Percentiles rank a stretch among this genome's conserved stretches.
Evolutionary conservation across 2,888 invertebrate species (phyloP).

Genomic region (Philereme transversata): DNA sequence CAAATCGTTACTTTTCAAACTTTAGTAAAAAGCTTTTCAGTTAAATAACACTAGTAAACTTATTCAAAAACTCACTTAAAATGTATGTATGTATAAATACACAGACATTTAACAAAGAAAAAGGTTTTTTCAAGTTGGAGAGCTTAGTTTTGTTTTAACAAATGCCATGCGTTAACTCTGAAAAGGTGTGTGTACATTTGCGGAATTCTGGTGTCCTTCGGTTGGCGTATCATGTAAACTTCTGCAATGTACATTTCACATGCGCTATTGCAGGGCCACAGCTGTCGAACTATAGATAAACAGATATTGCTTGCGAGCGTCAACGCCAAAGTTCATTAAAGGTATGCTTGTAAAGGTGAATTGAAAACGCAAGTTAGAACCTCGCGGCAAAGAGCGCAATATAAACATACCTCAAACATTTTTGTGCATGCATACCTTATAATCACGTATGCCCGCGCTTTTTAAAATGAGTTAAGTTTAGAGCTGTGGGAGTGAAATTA

Average conservation of each 20-base stretch:
- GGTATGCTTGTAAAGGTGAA: neutral
- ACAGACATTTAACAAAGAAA: slow-evolving; percentile 28
- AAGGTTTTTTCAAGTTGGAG: slow-evolving; percentile 7
- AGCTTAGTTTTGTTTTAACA: slow-evolving; percentile 14
- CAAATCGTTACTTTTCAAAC: slow-evolving; percentile 22
- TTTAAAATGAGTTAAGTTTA: slow-evolving; percentile 30
- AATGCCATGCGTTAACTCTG: slow-evolving; percentile 9
- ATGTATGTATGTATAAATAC: slow-evolving; percentile 23
- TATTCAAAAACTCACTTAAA: slow-evolving; percentile 28
- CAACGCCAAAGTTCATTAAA: neutral
- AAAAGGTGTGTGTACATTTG: slow-evolving; percentile 20
- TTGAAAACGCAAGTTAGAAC: neutral
- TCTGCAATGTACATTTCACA: neutral
- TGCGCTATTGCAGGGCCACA: neutral
- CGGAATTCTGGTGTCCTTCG: slow-evolving; percentile 7
- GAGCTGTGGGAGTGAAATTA: slow-evolving; percentile 31
- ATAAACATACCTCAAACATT: neutral
- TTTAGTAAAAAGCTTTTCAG: slow-evolving; percentile 22
- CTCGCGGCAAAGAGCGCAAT: neutral
- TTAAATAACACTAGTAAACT: slow-evolving; percentile 21
- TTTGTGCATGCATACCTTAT: slow-evolving; percentile 11
- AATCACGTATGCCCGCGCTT: slow-evolving; percentile 21
- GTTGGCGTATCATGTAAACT: slow-evolving; percentile 1
- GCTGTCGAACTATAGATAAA: neutral
- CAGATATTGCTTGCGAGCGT: neutral